Percentiles rank a stretch among this genome's conserved stretches.
These are phyloP conservation scores for Alexandromys oeconomus DNA, from an alignment of 2,797 vertebrate species.

Conservation along the genomic window DNA sequence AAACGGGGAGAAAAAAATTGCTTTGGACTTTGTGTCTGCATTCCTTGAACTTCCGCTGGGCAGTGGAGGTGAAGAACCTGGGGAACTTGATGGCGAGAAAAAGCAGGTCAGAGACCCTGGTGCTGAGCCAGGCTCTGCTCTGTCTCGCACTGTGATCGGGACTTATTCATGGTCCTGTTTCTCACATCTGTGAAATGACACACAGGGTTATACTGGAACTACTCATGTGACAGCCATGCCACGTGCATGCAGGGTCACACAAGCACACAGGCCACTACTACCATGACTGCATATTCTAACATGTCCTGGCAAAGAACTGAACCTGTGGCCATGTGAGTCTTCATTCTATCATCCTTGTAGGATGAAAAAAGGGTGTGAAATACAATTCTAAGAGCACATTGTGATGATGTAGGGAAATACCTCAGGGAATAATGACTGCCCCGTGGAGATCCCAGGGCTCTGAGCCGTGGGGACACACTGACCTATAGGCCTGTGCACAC, in stretches of 20 bases:
- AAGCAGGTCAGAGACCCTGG: background rate
- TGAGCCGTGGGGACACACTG: background rate
- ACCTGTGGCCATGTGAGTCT: background rate
- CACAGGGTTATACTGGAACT: background rate
- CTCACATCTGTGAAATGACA: background rate
- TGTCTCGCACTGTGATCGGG: background rate
- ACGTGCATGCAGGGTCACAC: background rate
- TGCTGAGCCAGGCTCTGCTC: background rate
- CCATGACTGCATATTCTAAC: background rate
- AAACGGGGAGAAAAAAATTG: background rate
- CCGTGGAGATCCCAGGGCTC: background rate
- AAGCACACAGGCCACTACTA: background rate
- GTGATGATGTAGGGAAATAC: background rate
- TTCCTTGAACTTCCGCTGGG: background rate
- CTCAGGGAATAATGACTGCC: background rate
- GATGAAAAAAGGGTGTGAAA: background rate
- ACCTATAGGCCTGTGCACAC: background rate
- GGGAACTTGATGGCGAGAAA: background rate
- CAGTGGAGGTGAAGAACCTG: background rate
- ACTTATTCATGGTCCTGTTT: background rate
- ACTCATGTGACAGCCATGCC: background rate
- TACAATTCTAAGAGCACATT: background rate
- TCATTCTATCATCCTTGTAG: background rate
- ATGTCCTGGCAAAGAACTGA: background rate
- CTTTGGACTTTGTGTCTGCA: slow-evolving; percentile 6